Base-by-base conservation (phyloP, 2,113 vertebrate species). In the Grallaria varia region DNA sequence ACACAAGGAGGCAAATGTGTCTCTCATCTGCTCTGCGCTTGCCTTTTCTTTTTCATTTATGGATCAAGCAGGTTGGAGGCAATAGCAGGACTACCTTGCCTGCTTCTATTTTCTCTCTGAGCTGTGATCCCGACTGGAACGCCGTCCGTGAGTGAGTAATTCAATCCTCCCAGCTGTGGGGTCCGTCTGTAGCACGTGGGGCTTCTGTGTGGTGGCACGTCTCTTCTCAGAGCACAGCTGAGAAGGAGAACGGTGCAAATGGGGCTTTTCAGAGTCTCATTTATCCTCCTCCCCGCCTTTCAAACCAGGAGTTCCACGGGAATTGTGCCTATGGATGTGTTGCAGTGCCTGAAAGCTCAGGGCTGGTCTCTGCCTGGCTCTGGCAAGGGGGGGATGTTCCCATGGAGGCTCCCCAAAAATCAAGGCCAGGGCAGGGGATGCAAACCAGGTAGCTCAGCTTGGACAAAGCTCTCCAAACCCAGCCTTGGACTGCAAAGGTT, bases 91-190 rank as follows among this genome's bases (percentile, higher is more conserved):
- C 95, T 89, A 37, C 87, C 91, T 92, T 72, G 66, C 81, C 95
- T 84, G 96, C 83, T 84, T 63, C 86, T 95, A 87, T 97, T 97
- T 93, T 92, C 95, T 89, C 8, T 1, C 42, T 2, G 87, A 60
- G 96, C 96, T 96, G 93, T 95, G 96, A 97, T 96, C 96, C 95
- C 81, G 6, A 84, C 91, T 89, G 93, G 95, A 96, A 10, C 6
- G 2, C 50, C 2, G 67, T 62, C 83, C 3, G 2, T 10, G 18
- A 92, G 81, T 52, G 9, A 87, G 52, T 79, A 44, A 94, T 93
- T 89, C 77, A 77, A 58, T 96, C 58, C 94, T 73, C 71, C 56
- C 91, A 60, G 87, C 94, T n/a, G 62, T 90, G 90, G 92, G 96
- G 85, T 86, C 95, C 0, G 30, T 90, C 95, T 95, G 91, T 52